phyloP scores from a whole-genome alignment of 2,888 invertebrate genomes.

The Athetis lepigone region DNA sequence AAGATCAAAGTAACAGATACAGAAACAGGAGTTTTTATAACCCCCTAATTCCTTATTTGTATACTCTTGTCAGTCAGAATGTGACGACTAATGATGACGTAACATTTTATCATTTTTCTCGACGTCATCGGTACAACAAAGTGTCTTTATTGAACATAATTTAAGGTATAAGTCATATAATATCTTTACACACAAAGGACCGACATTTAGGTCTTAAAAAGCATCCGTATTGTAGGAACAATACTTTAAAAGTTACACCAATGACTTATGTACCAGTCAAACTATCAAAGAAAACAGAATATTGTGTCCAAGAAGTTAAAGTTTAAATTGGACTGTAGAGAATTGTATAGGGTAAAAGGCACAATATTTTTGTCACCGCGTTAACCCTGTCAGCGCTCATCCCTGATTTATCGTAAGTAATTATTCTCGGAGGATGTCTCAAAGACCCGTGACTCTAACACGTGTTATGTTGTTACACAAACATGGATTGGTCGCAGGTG shows the following conservation, averaged over 20 bases:
- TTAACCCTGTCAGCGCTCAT: constrained; percentile 84
- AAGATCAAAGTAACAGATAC: constrained; percentile 31
- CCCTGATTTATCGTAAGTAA: constrained; percentile 84
- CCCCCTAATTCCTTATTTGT: constrained; percentile 35
- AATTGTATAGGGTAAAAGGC: constrained; percentile 71
- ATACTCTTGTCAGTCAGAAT: constrained; percentile 44
- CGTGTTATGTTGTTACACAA: constrained; percentile 73
- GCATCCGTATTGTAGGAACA: constrained; percentile 76
- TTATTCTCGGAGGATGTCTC: constrained; percentile 73
- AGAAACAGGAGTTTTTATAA: not conserved
- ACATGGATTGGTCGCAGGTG: constrained; percentile 65
- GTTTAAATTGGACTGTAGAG: constrained; percentile 42
- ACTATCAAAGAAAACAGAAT: not conserved
- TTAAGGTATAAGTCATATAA: constrained; percentile 39
- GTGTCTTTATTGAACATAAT: constrained; percentile 41
- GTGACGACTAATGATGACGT: constrained; percentile 48
- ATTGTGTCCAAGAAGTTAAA: constrained; percentile 25
- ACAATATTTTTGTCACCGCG: constrained; percentile 73
- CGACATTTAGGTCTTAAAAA: constrained; percentile 63
- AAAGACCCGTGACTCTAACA: constrained; percentile 64
- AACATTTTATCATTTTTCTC: constrained; percentile 16
- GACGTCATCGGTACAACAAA: constrained; percentile 20
- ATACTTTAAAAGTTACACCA: constrained; percentile 66
- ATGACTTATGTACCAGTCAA: constrained; percentile 5
- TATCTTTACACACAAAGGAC: constrained; percentile 43